Evolutionary conservation across 2,113 vertebrate species (phyloP).

Genomic region (Pelvicachromis taeniatus): DNA sequence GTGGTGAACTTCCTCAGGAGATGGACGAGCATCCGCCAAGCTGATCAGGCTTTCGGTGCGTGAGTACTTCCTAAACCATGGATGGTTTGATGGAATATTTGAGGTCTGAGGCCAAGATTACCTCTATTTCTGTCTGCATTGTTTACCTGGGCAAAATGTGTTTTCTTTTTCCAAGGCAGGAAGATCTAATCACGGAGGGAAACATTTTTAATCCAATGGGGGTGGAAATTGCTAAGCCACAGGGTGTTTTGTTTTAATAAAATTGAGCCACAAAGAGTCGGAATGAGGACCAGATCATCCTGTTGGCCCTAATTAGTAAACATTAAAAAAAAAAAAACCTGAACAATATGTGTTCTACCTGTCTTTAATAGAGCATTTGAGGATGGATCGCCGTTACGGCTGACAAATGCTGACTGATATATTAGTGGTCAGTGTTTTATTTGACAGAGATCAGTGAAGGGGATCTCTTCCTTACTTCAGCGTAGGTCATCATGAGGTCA

Average conservation of each 20-base stretch:
- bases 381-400: neutral
- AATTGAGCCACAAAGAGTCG: neutral
- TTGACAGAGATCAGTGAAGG: conserved; percentile 30
- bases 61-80: conserved; percentile 20
- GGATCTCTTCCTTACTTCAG: conserved; percentile 15
- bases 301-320: conserved; percentile 7
- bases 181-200: neutral
- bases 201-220: neutral
- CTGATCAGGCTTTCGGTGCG: neutral
- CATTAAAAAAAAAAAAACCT: neutral
- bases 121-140: neutral
- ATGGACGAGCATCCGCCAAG: conserved; percentile 37
- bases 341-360: neutral
- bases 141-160: conserved; percentile 30
- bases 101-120: conserved; percentile 15
- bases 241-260: neutral
- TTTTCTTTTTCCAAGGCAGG: conserved; percentile 8
- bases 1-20: neutral
- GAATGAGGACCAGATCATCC: neutral
- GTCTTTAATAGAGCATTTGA: neutral
- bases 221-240: neutral
- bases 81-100: conserved; percentile 4
- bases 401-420: neutral
- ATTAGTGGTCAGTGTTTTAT: conserved; percentile 30
- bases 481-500: conserved; percentile 52